phyloP scores from a whole-genome alignment of 2,888 invertebrate genomes.

The Andricus quercusramuli region DNA sequence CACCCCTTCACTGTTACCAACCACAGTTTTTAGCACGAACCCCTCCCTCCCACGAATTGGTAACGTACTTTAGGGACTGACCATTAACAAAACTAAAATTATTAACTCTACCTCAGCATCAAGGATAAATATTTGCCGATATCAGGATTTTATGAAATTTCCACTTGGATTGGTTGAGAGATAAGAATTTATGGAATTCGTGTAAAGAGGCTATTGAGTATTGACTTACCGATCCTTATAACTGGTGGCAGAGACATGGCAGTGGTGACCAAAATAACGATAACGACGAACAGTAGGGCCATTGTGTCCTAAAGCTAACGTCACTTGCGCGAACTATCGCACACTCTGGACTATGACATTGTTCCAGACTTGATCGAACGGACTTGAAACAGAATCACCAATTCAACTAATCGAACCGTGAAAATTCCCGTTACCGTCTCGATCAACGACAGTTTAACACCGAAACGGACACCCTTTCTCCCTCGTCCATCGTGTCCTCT shows the following conservation, averaged over 20 bases:
- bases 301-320: slow-evolving; percentile 65
- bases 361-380: slow-evolving; percentile 55
- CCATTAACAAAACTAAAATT: no score
- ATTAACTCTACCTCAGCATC: no score
- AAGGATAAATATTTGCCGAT: no score
- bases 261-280: slow-evolving; percentile 76
- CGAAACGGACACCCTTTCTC: slow-evolving; percentile 59
- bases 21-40: no score
- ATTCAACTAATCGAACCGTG: slow-evolving; percentile 52
- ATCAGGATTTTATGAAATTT: no score
- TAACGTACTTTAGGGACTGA: no score
- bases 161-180: background rate
- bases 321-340: slow-evolving; percentile 57
- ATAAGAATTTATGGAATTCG: background rate
- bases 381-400: slow-evolving; percentile 55
- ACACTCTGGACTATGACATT: slow-evolving; percentile 56
- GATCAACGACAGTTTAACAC: slow-evolving; percentile 65
- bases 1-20: no score
- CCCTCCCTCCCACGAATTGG: no score
- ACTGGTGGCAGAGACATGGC: slow-evolving; percentile 77
- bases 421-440: slow-evolving; percentile 54
- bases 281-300: slow-evolving; percentile 76
- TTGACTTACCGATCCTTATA: slow-evolving; percentile 76
- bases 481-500: slow-evolving; percentile 51
- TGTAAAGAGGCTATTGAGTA: slow-evolving; percentile 28